phyloP scores from a whole-genome alignment of 2,113 vertebrate species.

The Ahaetulla prasina region DNA sequence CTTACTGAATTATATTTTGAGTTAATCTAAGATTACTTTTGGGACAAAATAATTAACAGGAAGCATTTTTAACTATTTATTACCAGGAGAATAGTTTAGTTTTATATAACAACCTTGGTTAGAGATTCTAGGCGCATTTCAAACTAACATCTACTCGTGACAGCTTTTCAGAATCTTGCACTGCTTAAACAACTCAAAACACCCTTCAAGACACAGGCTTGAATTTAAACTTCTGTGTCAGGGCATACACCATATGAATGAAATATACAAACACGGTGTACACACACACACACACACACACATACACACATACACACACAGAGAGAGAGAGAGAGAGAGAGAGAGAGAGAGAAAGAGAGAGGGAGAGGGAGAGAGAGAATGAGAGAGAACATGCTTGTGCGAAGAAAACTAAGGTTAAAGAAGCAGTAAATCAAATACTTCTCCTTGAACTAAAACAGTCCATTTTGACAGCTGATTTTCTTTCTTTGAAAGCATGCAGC shows the following conservation, averaged over 20 bases:
- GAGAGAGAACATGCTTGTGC: neutral
- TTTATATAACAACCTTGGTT: slow-evolving; percentile 65
- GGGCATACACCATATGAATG: slow-evolving; percentile 67
- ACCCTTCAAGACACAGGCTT: slow-evolving; percentile 60
- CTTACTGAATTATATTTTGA: slow-evolving; percentile 56
- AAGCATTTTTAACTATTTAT: slow-evolving; percentile 62
- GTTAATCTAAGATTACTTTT: neutral
- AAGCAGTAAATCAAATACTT: slow-evolving; percentile 59
- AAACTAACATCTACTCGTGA: slow-evolving; percentile 63
- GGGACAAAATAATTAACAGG: slow-evolving; percentile 1
- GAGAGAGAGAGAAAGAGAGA: no score
- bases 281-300: neutral
- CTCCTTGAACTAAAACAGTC: slow-evolving; percentile 65
- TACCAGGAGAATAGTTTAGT: slow-evolving; percentile 49
- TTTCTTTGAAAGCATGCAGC: slow-evolving; percentile 63
- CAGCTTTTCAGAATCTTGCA: slow-evolving; percentile 65
- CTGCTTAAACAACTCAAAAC: slow-evolving; percentile 68
- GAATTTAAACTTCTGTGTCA: slow-evolving; percentile 67
- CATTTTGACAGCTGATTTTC: slow-evolving; percentile 69
- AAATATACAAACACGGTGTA: slow-evolving; percentile 5
- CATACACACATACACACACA: neutral
- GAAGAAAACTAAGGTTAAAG: slow-evolving; percentile 63
- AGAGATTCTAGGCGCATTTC: slow-evolving; percentile 66
- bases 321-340: no score
- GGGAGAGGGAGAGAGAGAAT: no score